These are phyloP conservation scores for Aphis craccivora DNA, from an alignment of 1,140 invertebrate species.

Conservation along the genomic window DNA sequence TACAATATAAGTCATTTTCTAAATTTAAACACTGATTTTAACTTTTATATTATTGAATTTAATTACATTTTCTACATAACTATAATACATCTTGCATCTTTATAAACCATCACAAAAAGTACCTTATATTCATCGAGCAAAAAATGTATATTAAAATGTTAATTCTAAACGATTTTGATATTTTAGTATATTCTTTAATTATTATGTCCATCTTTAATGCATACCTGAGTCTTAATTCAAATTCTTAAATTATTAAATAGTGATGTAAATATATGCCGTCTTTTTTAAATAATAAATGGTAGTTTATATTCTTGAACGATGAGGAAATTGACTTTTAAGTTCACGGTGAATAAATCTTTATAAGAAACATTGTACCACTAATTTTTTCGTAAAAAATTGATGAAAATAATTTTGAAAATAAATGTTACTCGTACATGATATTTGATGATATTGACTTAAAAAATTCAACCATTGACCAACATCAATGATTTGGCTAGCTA, in stretches of 20 bases:
- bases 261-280: not conserved
- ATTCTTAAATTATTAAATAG: constrained; percentile 1
- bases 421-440: not conserved
- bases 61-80: not conserved
- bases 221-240: not conserved
- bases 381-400: not conserved
- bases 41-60: not conserved
- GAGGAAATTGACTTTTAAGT: constrained; percentile 16
- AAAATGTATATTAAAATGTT: not conserved
- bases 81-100: not conserved
- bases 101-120: not conserved
- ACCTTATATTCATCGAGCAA: not conserved
- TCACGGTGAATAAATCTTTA: not conserved
- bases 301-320: not conserved
- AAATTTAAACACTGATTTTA: not conserved
- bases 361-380: not conserved
- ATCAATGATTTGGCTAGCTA: not conserved
- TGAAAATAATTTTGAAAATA: constrained; percentile 16
- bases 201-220: not conserved
- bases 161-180: not conserved
- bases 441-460: not conserved
- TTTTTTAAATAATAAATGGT: constrained; percentile 2
- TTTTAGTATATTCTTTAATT: not conserved
- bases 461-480: not conserved
- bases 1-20: not conserved